These are phyloP conservation scores for Varanus salvator DNA, from an alignment of 2,113 vertebrate species.

Conservation along the genomic window DNA sequence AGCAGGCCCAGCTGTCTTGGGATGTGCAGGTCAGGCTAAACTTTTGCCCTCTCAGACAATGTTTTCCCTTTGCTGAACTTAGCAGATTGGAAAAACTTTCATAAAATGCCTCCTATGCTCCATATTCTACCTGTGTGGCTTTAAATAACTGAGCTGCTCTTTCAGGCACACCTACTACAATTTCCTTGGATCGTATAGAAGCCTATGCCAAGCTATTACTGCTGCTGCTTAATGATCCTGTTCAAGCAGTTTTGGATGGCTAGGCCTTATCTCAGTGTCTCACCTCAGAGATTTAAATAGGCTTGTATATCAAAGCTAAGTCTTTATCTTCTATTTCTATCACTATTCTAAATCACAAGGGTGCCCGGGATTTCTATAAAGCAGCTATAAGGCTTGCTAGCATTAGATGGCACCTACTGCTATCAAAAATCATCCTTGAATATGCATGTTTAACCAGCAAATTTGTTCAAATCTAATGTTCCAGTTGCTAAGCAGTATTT, in stretches of 20 bases:
- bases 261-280: slow-evolving; percentile 57
- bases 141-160: slow-evolving; percentile 49
- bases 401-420: slow-evolving; percentile 47
- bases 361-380: slow-evolving; percentile 59
- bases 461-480: slow-evolving; percentile 46
- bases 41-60: neutral
- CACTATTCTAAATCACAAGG: slow-evolving; percentile 67
- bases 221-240: slow-evolving; percentile 70
- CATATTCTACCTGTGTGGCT: neutral
- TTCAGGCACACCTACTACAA: slow-evolving; percentile 53
- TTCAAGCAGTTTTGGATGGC: slow-evolving; percentile 71
- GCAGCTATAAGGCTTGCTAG: slow-evolving; percentile 58
- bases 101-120: neutral
- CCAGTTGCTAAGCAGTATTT: slow-evolving; percentile 54
- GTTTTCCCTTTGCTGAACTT: neutral
- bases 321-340: slow-evolving; percentile 72
- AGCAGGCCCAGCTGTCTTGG: neutral
- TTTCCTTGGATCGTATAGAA: slow-evolving; percentile 54
- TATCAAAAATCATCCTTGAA: slow-evolving; percentile 38
- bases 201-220: slow-evolving; percentile 63
- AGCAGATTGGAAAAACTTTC: slow-evolving; percentile 1
- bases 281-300: slow-evolving; percentile 71
- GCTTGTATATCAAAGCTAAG: slow-evolving; percentile 72
- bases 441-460: slow-evolving; percentile 54
- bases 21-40: neutral